Percentiles rank a stretch among this genome's conserved stretches.
These are phyloP conservation scores for Stenodera caucasica DNA, from an alignment of 2,888 invertebrate genomes.

Conservation along the genomic window DNA sequence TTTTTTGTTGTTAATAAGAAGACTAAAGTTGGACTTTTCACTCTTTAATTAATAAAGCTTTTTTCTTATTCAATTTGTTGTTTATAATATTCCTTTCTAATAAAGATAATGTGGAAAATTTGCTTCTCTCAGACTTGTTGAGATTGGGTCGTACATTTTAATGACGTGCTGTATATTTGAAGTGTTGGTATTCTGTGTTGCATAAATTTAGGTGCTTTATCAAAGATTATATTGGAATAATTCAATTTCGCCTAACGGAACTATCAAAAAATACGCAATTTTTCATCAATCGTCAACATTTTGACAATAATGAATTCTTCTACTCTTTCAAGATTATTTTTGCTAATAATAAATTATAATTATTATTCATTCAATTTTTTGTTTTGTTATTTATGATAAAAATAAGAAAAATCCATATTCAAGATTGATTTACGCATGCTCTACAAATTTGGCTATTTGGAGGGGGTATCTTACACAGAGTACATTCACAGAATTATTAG, in stretches of 20 bases:
- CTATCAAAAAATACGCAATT: neutral
- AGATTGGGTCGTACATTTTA: neutral
- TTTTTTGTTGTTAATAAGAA: too few species aligned
- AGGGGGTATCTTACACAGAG: conserved; percentile 16
- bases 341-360: neutral
- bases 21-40: neutral
- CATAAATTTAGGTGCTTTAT: neutral
- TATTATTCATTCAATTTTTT: neutral
- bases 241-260: neutral
- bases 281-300: neutral
- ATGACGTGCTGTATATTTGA: neutral
- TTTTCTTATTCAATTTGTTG: neutral
- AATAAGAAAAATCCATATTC: conserved; percentile 32
- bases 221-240: neutral
- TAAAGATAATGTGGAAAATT: too few species aligned
- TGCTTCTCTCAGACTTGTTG: neutral
- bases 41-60: neutral
- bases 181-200: neutral
- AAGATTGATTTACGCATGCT: conserved; percentile 22
- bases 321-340: neutral
- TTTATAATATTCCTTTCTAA: neutral
- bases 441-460: conserved; percentile 21
- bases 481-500: conserved; percentile 29
- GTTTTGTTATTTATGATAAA: neutral
- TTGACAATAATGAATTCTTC: neutral